Base-by-base conservation (phyloP, 1,140 invertebrate species). In the Hirudo medicinalis region DNA sequence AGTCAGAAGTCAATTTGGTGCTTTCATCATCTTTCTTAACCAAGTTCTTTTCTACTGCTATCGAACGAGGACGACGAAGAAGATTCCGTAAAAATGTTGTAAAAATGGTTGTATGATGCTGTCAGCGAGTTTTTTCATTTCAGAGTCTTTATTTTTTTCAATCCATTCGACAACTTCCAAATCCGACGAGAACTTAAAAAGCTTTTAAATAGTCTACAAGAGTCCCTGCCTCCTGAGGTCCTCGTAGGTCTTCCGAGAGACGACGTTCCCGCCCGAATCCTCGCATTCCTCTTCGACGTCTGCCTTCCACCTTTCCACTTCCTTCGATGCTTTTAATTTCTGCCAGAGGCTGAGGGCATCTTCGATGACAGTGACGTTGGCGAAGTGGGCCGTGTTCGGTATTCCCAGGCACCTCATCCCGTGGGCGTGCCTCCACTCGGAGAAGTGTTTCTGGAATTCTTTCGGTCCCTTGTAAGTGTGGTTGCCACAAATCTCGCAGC, bases 401-500 rank as follows among this genome's bases (percentile, higher is more conserved):
- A 99, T 99, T 11, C 96, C 94, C 2, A 99, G 85, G 83, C 97
- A 99, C 67, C 81, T 73, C 96, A 99, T 99, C 20, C 96, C 96
- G 83, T 99, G 95, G 43, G 97, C 95, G 83, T 99, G 97, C 70
- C 97, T 85, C 95, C 97, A 99, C 83, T 99, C 96, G 1, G 95
- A 94, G 85, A 99, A 99, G 84, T 99, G 97, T 70, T 93, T 86
- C 81, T 99, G 96, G 81, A 99, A 99, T n/a, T 96, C 95, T 83
- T 99, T 99, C 0, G 97, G 97, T 0, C 97, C 97, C 83, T 98
- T 96, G 83, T 99, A 99, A 0, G 91, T 93, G 77, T 91, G 96
- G 83, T 99, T 99, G n/a, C 96, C 97, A 83, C 97, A 99, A 74
- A 99, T 99, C 83, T 99, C 97, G 82, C 97, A 99, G 73, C 91